Conservation (phyloP, 2,113 vertebrate species). For the Noctilio leporinus region DNA sequence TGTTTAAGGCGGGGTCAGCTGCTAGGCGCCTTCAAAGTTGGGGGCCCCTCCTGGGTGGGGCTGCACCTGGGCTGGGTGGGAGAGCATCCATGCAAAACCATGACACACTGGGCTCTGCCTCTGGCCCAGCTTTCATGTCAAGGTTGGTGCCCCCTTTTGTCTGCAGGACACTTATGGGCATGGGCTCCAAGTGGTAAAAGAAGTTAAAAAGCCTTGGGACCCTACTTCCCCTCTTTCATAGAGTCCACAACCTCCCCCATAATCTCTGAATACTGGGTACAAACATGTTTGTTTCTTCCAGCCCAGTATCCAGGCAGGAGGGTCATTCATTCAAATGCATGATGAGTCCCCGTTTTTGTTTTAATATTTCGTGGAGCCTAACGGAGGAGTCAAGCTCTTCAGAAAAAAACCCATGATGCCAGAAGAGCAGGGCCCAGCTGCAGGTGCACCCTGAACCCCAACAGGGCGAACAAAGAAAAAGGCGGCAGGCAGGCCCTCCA, state of each 20-base stretch:
- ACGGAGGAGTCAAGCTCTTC: neutral
- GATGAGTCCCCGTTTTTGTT: neutral
- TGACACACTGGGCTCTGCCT: neutral
- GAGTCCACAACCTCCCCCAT: neutral
- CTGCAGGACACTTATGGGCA: neutral
- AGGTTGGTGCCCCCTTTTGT: neutral
- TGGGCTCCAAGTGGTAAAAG: neutral
- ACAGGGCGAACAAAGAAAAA: neutral
- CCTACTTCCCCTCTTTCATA: neutral
- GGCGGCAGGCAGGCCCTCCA: neutral
- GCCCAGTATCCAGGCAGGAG: conserved; percentile 11
- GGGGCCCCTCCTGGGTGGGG: neutral
- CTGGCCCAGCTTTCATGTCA: neutral
- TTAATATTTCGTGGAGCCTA: neutral
- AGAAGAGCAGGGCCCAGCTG: neutral
- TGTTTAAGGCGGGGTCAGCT: conserved; percentile 63
- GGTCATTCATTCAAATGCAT: neutral
- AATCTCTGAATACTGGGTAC: neutral
- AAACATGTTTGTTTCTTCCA: neutral
- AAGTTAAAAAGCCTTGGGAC: conserved; percentile 14
- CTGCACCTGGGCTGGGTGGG: neutral
- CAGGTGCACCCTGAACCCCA: neutral
- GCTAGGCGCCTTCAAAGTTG: neutral
- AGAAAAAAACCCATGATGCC: neutral
- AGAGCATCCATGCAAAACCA: neutral